A percentile compares a stretch with the other conserved stretches of the same genome.
phyloP scores from a whole-genome alignment of 2,888 invertebrate species.

The Hymenopus coronatus region DNA sequence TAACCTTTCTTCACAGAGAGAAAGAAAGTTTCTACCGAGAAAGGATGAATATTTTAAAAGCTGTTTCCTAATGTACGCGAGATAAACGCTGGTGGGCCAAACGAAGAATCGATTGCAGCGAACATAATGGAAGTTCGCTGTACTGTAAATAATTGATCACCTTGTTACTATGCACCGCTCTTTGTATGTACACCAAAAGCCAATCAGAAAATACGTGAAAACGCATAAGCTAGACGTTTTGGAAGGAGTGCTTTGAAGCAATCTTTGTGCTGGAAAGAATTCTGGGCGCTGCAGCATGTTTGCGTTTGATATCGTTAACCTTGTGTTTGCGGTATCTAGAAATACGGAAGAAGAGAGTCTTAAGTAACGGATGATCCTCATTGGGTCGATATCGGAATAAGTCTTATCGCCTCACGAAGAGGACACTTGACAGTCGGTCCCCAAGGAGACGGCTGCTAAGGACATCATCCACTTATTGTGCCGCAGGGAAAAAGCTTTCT shows the following conservation, averaged over 20 bases:
- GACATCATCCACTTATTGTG: background rate
- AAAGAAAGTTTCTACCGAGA: too few relatives aligned
- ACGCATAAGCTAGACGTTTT: background rate
- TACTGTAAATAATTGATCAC: background rate
- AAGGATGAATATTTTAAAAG: too few relatives aligned
- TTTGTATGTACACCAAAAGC: too few relatives aligned
- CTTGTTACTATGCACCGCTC: background rate
- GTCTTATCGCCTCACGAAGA: background rate
- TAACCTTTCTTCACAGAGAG: too few relatives aligned
- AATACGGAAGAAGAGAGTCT: background rate
- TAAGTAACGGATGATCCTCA: background rate
- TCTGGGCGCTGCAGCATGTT: background rate
- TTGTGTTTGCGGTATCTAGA: background rate
- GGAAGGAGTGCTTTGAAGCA: background rate
- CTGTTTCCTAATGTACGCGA: too few relatives aligned
- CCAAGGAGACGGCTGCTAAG: background rate
- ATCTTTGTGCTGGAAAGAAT: background rate
- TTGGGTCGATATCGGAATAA: background rate
- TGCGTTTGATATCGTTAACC: background rate
- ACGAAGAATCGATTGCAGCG: too few relatives aligned
- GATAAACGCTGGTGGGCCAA: too few relatives aligned
- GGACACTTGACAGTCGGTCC: background rate
- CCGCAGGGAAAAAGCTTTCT: background rate
- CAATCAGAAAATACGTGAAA: background rate
- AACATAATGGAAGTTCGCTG: background rate